These are phyloP conservation scores for Tupiocoris notatus DNA, from an alignment of 2,888 invertebrate genomes.

Conservation along the genomic window DNA sequence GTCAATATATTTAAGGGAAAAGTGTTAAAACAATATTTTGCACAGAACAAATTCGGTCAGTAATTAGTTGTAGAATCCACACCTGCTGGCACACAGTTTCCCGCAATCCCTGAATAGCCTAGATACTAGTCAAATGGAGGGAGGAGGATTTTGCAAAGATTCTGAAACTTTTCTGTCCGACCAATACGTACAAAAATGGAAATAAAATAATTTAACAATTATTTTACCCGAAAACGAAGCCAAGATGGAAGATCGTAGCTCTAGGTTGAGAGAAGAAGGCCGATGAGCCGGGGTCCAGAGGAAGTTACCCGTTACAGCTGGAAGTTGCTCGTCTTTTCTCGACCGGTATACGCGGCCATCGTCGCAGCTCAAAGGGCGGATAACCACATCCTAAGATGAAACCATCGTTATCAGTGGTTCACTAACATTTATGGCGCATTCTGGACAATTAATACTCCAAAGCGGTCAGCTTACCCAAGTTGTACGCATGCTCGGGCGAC, in stretches of 20 bases:
- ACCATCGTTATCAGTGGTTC: background rate
- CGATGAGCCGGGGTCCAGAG: slow-evolving; percentile 68
- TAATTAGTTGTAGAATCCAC: too few species aligned
- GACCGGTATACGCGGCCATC: slow-evolving; percentile 56
- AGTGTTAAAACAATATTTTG: too few species aligned
- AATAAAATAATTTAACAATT: background rate
- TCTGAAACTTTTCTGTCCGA: background rate
- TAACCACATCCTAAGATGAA: slow-evolving; percentile 31
- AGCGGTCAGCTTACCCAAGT: slow-evolving; percentile 16
- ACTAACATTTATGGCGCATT: background rate
- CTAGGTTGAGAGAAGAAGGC: slow-evolving; percentile 69
- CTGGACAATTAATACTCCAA: background rate
- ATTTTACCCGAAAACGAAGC: slow-evolving; percentile 12
- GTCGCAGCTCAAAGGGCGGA: slow-evolving; percentile 49
- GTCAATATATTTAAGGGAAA: too few species aligned
- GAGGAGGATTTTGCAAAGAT: too few species aligned
- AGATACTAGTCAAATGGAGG: too few species aligned
- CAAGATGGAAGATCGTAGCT: slow-evolving; percentile 50
- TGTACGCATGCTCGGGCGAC: slow-evolving; percentile 1
- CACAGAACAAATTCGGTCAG: too few species aligned
- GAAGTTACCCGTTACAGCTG: slow-evolving; percentile 56
- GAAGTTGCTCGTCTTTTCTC: slow-evolving; percentile 52
- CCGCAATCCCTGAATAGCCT: too few species aligned
- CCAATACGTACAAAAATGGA: too few species aligned
- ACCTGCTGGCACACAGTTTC: too few species aligned